These are phyloP conservation scores for Portunus trituberculatus DNA, from an alignment of 1,140 invertebrate genomes.

Conservation along the genomic window DNA sequence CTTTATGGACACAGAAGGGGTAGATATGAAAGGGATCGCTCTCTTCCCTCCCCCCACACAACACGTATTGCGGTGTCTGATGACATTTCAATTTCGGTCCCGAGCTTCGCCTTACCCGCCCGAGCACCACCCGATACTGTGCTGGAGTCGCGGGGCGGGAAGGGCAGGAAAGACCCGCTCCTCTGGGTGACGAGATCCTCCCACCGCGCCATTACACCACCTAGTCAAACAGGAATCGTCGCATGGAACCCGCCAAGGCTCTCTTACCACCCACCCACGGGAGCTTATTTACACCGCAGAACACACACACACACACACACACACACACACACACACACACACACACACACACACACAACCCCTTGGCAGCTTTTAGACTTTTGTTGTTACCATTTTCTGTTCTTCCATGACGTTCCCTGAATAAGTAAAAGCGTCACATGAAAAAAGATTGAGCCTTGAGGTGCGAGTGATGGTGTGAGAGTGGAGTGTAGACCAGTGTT, in stretches of 20 bases:
- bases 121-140: conserved; percentile 36
- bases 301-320: conserved; percentile 35
- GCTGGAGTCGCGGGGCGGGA: not conserved
- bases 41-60: not conserved
- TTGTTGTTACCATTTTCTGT: not conserved
- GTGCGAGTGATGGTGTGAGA: too few species aligned
- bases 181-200: conserved; percentile 29
- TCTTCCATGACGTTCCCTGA: not conserved
- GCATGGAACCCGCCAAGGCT: not conserved
- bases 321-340: conserved; percentile 33
- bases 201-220: conserved; percentile 35
- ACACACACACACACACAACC: conserved; percentile 38
- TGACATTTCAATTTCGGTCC: conserved; percentile 35
- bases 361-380: not conserved
- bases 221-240: not conserved
- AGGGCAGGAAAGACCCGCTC: conserved; percentile 39
- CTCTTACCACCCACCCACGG: conserved; percentile 4
- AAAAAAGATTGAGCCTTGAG: too few species aligned
- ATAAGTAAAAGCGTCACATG: too few species aligned
- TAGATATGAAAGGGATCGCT: not conserved
- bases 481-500: not conserved
- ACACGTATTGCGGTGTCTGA: conserved; percentile 28
- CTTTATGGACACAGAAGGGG: too few species aligned
- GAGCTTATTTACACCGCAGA: not conserved
- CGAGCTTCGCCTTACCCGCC: conserved; percentile 27